Conservation (phyloP, 2,888 invertebrate genomes). For the Flexamia atlantica region DNA sequence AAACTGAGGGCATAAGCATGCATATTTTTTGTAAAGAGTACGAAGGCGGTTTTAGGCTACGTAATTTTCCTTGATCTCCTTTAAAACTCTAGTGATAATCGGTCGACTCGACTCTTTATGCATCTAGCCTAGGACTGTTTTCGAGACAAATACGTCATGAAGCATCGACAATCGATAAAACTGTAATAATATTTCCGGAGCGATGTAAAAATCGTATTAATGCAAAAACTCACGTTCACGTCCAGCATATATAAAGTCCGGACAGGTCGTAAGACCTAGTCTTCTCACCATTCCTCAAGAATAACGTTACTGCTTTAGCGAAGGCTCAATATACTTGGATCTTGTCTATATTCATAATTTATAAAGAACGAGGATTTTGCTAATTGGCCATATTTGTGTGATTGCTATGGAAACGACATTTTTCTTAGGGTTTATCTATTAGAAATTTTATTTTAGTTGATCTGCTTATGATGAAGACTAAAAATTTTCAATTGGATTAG, state of each 20-base stretch:
- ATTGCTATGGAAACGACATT: not conserved
- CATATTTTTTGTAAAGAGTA: too few species aligned
- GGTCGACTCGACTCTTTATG: too few species aligned
- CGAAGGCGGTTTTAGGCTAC: too few species aligned
- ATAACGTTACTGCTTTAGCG: not conserved
- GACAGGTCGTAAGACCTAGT: not conserved
- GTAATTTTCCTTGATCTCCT: too few species aligned
- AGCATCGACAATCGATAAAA: not conserved
- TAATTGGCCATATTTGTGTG: not conserved
- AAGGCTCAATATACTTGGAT: not conserved
- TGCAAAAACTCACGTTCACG: not conserved
- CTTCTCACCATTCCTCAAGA: not conserved
- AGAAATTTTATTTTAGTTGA: too few species aligned
- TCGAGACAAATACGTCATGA: not conserved
- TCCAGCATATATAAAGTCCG: not conserved
- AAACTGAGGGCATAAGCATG: too few species aligned
- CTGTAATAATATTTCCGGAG: too few species aligned
- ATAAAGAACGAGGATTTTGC: not conserved
- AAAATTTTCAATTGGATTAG: too few species aligned
- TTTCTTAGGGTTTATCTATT: not conserved
- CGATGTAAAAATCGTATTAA: not conserved
- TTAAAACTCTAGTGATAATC: too few species aligned
- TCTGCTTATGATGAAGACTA: too few species aligned
- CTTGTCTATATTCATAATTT: slow-evolving; percentile 12
- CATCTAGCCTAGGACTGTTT: not conserved